phyloP scores from a whole-genome alignment of 2,888 invertebrate genomes.

The Nesidiocoris tenuis region DNA sequence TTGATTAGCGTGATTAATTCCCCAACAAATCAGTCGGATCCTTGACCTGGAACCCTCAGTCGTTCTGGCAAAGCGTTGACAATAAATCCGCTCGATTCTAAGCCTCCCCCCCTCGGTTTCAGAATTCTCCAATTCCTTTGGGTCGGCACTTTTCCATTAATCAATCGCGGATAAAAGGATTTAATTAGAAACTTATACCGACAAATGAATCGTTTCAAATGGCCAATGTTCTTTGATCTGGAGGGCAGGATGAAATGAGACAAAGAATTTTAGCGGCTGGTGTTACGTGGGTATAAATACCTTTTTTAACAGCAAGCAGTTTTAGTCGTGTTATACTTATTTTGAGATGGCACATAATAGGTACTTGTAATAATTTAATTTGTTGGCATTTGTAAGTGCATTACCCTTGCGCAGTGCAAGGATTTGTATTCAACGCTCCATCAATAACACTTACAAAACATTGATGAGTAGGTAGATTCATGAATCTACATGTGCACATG shows the following conservation, averaged over 20 bases:
- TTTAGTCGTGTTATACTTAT: too few relatives aligned
- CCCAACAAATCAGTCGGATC: slow-evolving; percentile 29
- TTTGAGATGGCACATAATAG: too few relatives aligned
- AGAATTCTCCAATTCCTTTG: slow-evolving; percentile 1
- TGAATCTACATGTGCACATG: too few relatives aligned
- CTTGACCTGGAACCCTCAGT: slow-evolving; percentile 33
- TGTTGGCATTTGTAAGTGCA: too few relatives aligned
- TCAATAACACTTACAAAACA: too few relatives aligned
- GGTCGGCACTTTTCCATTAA: slow-evolving; percentile 15
- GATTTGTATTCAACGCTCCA: too few relatives aligned
- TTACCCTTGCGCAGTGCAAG: too few relatives aligned
- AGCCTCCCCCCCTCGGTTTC: background rate
- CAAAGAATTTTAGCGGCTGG: too few relatives aligned
- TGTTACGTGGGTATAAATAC: too few relatives aligned
- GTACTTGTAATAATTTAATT: too few relatives aligned
- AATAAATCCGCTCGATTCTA: slow-evolving; percentile 13
- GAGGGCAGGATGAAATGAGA: too few relatives aligned
- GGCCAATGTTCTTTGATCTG: slow-evolving; percentile 29
- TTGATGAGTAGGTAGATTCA: too few relatives aligned
- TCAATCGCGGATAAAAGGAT: slow-evolving; percentile 37
- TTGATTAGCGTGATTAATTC: slow-evolving; percentile 38
- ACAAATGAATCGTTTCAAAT: slow-evolving; percentile 33
- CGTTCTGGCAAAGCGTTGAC: slow-evolving; percentile 13
- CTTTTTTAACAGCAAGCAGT: background rate
- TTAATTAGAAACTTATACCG: slow-evolving; percentile 38